These are phyloP conservation scores for zebrafish (Danio rerio) DNA, from an alignment of 2,113 vertebrate species.

Conservation along the genomic window GRCz12tu NC_133181.1:31628001-31628500, in stretches of 20 bases:
- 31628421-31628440: slow-evolving; percentile 8
- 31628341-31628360: slow-evolving; percentile 54
- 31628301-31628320: slow-evolving; percentile 55
- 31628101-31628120: too few relatives aligned
- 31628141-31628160: too few relatives aligned
- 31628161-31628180: too few relatives aligned
- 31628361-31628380: slow-evolving; percentile 47
- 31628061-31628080: too few relatives aligned
- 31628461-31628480: slow-evolving; percentile 30
- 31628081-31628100: too few relatives aligned
- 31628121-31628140: too few relatives aligned
- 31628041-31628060: too few relatives aligned
- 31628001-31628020: too few relatives aligned
- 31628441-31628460: slow-evolving; percentile 43
- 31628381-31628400: slow-evolving; percentile 35
- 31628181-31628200: neutral
- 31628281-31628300: slow-evolving; percentile 41
- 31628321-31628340: slow-evolving; percentile 45
- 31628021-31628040: too few relatives aligned
- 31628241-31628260: slow-evolving; percentile 52
- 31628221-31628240: slow-evolving; percentile 49
- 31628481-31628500: slow-evolving; percentile 38
- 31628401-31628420: slow-evolving; percentile 15
- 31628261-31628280: slow-evolving; percentile 56
- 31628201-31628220: neutral